Evolutionary conservation across 2,797 vertebrate genomes (phyloP).

Genomic region (Picus viridis): DNA sequence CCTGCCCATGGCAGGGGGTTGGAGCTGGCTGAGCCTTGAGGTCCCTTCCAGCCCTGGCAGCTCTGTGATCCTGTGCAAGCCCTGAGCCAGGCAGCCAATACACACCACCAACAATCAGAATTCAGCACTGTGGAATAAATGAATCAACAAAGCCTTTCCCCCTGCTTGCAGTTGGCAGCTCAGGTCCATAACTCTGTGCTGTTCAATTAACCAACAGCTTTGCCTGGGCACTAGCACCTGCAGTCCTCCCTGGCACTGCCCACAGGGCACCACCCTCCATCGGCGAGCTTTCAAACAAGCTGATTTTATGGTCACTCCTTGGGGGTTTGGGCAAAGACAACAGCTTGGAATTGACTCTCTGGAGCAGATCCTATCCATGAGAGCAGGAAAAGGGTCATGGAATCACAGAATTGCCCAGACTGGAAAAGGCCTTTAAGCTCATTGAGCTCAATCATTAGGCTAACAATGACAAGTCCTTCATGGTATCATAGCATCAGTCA

Average conservation of each 20-base stretch:
- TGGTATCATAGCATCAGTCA: too few relatives aligned
- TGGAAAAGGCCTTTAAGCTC: too few relatives aligned
- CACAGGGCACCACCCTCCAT: background rate
- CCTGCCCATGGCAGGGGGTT: too few relatives aligned
- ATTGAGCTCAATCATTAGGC: too few relatives aligned
- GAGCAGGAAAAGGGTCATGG: background rate
- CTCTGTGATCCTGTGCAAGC: background rate
- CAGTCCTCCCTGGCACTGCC: background rate
- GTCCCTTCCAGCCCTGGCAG: too few relatives aligned
- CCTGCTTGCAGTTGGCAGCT: background rate
- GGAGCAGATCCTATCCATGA: background rate
- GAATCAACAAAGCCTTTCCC: conserved; percentile 46
- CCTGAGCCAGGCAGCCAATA: background rate
- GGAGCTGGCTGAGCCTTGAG: too few relatives aligned
- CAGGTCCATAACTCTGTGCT: conserved; percentile 5
- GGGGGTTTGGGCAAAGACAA: background rate
- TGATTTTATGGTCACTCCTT: background rate
- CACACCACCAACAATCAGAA: background rate
- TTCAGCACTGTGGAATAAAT: conserved; percentile 40
- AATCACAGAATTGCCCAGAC: too few relatives aligned
- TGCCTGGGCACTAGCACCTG: background rate
- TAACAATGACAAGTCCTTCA: too few relatives aligned
- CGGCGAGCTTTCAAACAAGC: background rate
- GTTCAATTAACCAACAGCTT: conserved; percentile 40
- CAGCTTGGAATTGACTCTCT: background rate